Evolutionary conservation across 1,140 invertebrate genomes (phyloP), one percentile per base, ranked within the genome.

Genomic region (Branchinecta lindahli): DNA sequence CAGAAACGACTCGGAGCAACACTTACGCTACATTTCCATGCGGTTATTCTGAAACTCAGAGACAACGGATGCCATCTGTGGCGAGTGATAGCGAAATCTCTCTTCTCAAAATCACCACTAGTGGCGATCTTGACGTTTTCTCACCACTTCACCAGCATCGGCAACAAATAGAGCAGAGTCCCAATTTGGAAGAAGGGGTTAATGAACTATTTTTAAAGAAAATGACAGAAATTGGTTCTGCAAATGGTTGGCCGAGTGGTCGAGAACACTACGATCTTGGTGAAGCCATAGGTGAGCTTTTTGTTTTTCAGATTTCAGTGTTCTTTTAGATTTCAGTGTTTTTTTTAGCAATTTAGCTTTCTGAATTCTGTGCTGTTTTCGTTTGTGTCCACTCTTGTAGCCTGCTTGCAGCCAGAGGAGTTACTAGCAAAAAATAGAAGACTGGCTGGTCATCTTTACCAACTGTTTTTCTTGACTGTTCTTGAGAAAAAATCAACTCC

Each of bases 261-360:
- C 90, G 92, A 80, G 90, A 96, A 77, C 91, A 94, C 77, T 97
- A 96, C 81, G 92, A 95, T 80, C 82, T 97, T 71, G 86, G 87
- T 75, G 92, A 96, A 82, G 89, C 96, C 75, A 96, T 98, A 76
- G 94, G 94, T 90, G 82, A 84, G 82, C 78, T 52, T 75, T 76
- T 78, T 76, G 74, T 69, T 33, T 45, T 52, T 21, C 20, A 33
- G 20, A 44, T 45, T 52, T 21, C 20, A 33, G 20, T 45, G 45
- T 61, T 68, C 2, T 68, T 47, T 45, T 6, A 20, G 21, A 69
- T 18, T 45, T 21, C 33, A 46, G 20, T 46, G 52, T 6, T 12
- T 1, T 61, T 61, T 20, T 61, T 33, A n/a, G n/a, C 9, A 52
- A 52, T 9, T 52, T 52, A 52, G 9, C 47, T n/a, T 52, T 52